These are phyloP conservation scores for Mesochorus sp. DNA, from an alignment of 2,888 invertebrate species.

Conservation along the genomic window DNA sequence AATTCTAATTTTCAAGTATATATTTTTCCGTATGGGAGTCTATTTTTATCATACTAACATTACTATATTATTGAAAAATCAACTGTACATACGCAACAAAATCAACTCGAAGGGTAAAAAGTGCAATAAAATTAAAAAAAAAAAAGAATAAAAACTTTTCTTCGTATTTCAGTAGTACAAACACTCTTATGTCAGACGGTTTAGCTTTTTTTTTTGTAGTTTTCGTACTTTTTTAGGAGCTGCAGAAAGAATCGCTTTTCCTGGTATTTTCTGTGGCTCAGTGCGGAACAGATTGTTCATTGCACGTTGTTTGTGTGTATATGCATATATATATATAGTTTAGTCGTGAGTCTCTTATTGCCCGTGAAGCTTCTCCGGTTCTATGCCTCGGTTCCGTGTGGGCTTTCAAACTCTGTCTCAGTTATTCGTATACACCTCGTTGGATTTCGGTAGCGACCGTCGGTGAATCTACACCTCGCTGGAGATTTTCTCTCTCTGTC, in stretches of 20 bases:
- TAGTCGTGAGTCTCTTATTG: slow-evolving; percentile 34
- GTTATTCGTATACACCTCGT: slow-evolving; percentile 48
- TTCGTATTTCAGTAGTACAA: slow-evolving; percentile 26
- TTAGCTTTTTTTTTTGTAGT: neutral
- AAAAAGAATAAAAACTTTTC: too few relatives aligned
- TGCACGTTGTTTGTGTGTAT: slow-evolving; percentile 3
- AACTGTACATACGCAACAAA: too few relatives aligned
- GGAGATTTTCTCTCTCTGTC: slow-evolving; percentile 34
- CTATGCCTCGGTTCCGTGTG: slow-evolving; percentile 12
- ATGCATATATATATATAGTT: slow-evolving; percentile 4
- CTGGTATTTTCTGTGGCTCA: neutral
- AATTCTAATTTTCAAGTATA: too few relatives aligned
- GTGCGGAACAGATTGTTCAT: slow-evolving; percentile 27
- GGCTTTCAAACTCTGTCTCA: slow-evolving; percentile 35
- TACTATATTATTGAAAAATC: too few relatives aligned
- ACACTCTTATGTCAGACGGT: slow-evolving; percentile 20
- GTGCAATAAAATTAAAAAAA: too few relatives aligned
- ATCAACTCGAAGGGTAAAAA: too few relatives aligned
- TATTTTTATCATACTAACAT: too few relatives aligned
- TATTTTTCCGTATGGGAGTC: too few relatives aligned
- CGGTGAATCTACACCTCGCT: slow-evolving; percentile 33
- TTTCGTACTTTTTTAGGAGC: slow-evolving; percentile 4
- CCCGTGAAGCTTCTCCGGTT: slow-evolving; percentile 33
- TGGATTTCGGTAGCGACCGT: slow-evolving; percentile 35
- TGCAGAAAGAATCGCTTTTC: neutral